Evolutionary conservation across 2,888 invertebrate species (phyloP), one percentile per base, ranked within the genome.

Genomic region (Harpalus rufipes): DNA sequence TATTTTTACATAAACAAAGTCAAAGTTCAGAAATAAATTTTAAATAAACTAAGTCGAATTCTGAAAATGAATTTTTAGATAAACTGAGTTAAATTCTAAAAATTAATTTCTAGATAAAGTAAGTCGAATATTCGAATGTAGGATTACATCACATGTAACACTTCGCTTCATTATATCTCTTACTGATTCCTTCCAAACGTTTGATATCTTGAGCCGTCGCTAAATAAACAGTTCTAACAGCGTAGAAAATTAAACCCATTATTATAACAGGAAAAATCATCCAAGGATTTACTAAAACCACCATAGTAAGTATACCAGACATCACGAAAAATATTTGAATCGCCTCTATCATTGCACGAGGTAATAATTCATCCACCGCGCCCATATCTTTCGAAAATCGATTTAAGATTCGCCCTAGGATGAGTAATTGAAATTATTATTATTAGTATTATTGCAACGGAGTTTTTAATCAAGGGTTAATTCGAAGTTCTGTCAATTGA

Each of bases 381-480:
- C 96, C 96, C 91, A 96, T 94, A 89, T 97, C 97, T 89, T 97
- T 97, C 0, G 97, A 96, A 90, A 97, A 97, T 81, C 97, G 92
- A 90, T 97, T 97, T 81, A 97, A 92, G 87, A 97, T 95, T 16
- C 96, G 93, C 44, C 97, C 96, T 94, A 89, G 51, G 87, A 87
- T 78, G 8, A 18, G 18, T 1, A 5, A 16, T 16, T 18, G n/a
- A 4, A 32, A 32, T 32, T 32, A 6, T 4, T 32, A 32, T 32
- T 32, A 21, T 32, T 32, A 5, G 6, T 0, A 5, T 32, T 32
- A 4, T 32, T 32, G 6, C 3, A 32, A 4, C 5, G 5, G 5
- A 5, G 32, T 1, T 3, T 3, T 21, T 21, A 21, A 21, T 21
- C 21, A 32, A 25, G 32, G 32, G 32, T 32, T 3, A 25, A n/a